These are phyloP conservation scores for Vollenhovia emeryi DNA, from an alignment of 1,140 invertebrate species.

Conservation along the genomic window DNA sequence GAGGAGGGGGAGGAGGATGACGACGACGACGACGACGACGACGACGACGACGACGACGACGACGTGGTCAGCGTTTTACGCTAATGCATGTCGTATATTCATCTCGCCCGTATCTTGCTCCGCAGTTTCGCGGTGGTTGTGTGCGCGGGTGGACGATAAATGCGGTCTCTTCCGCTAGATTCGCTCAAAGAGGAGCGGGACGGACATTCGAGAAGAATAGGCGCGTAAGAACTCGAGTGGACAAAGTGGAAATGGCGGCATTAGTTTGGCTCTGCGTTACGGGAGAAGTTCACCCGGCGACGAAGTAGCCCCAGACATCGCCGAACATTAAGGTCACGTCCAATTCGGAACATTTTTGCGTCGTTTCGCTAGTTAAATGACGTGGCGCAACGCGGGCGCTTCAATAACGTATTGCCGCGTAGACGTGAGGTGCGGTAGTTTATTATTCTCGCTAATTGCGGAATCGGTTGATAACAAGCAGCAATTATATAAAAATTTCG, in stretches of 20 bases:
- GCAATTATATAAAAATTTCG: not conserved
- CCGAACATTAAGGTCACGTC: constrained; percentile 25
- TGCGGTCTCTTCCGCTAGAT: constrained; percentile 60
- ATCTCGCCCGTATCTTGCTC: constrained; percentile 33
- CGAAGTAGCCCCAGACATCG: constrained; percentile 26
- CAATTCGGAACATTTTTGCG: constrained; percentile 49
- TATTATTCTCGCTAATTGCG: not conserved
- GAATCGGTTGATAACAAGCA: not conserved
- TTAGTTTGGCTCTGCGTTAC: constrained; percentile 51
- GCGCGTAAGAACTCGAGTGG: constrained; percentile 49
- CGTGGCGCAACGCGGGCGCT: not conserved
- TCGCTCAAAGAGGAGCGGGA: constrained; percentile 48
- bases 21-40: too few species aligned
- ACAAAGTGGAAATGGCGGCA: constrained; percentile 67
- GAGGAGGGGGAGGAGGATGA: too few species aligned
- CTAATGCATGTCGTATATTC: constrained; percentile 51
- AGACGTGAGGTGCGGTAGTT: not conserved
- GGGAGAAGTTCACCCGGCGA: not conserved
- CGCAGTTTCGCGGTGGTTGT: constrained; percentile 46
- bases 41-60: constrained; percentile 26
- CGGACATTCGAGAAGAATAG: constrained; percentile 43
- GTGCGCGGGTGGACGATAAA: constrained; percentile 53
- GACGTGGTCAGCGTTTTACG: constrained; percentile 65
- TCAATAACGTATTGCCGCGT: constrained; percentile 20
- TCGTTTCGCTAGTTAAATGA: constrained; percentile 27